phyloP scores from a whole-genome alignment of 2,797 vertebrate genomes.

The Sternarchorhynchus goeldii region DNA sequence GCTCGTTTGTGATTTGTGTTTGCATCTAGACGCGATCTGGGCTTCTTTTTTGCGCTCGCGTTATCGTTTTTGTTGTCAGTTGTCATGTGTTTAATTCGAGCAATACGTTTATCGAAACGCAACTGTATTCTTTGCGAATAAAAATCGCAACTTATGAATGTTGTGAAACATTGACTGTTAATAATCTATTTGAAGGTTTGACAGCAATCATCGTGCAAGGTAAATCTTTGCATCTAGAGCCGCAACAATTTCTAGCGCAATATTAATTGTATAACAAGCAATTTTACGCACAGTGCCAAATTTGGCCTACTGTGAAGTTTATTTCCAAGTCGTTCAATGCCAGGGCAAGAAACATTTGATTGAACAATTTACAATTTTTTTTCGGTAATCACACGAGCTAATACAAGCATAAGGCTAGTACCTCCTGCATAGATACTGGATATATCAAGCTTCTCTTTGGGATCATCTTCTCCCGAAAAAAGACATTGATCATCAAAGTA shows the following conservation, averaged over 20 bases:
- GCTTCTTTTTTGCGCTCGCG: constrained; percentile 7
- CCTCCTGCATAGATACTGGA: constrained; percentile 36
- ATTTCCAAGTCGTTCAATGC: constrained; percentile 9
- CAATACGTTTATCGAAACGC: constrained; percentile 51
- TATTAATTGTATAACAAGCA: constrained; percentile 50
- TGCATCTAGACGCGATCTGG: constrained; percentile 29
- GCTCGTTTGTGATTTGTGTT: constrained; percentile 33
- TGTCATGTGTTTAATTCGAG: constrained; percentile 42
- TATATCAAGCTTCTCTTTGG: constrained; percentile 11
- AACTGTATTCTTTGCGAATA: constrained; percentile 39
- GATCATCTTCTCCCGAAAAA: constrained; percentile 15
- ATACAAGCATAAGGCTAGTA: neutral
- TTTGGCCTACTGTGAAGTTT: constrained; percentile 40
- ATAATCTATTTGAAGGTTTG: constrained; percentile 2
- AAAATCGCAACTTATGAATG: constrained; percentile 20
- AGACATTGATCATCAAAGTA: constrained; percentile 11
- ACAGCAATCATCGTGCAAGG: constrained; percentile 37
- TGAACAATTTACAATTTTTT: constrained; percentile 14
- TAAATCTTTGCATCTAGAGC: constrained; percentile 38
- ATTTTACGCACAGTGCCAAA: constrained; percentile 31
- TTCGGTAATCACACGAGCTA: constrained; percentile 27
- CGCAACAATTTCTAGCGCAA: constrained; percentile 44
- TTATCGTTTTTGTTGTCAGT: constrained; percentile 35
- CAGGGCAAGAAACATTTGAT: constrained; percentile 25
- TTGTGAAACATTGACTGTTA: constrained; percentile 48